phyloP scores from a whole-genome alignment of 2,797 vertebrate species.

The Pteropus rufus region DNA sequence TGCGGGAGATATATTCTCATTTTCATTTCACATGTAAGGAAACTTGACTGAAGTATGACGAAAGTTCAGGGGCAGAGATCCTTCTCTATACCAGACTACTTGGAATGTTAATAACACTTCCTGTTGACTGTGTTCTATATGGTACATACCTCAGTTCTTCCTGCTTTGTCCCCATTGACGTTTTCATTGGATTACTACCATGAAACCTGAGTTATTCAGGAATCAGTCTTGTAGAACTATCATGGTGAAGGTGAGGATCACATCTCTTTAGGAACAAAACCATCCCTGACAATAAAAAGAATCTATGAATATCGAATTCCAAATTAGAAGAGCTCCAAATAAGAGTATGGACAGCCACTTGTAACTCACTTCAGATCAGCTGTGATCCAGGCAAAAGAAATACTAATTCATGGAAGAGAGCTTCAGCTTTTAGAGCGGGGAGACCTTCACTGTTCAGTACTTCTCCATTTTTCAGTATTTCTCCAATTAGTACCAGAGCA shows the following conservation, averaged over 20 bases:
- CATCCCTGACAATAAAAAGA: neutral
- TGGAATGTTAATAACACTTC: neutral
- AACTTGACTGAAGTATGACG: neutral
- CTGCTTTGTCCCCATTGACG: neutral
- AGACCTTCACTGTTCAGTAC: neutral
- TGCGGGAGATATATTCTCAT: neutral
- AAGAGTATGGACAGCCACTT: neutral
- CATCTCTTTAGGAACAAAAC: neutral
- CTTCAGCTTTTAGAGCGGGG: neutral
- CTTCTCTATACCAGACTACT: neutral
- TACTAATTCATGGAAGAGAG: neutral
- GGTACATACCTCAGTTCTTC: neutral
- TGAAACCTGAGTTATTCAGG: neutral
- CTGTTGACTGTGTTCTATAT: rapidly evolving
- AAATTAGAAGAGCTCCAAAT: neutral
- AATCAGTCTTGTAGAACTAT: neutral
- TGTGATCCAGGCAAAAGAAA: neutral
- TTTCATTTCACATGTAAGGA: neutral
- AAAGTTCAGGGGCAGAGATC: neutral
- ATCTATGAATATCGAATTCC: neutral
- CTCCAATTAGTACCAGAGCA: neutral
- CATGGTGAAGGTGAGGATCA: neutral
- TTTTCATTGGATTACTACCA: neutral
- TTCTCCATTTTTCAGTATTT: neutral
- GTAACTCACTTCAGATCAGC: neutral